Percentiles rank a stretch among this genome's conserved stretches.
Conservation (phyloP, 2,888 invertebrate genomes). For the Lypha dubia region DNA sequence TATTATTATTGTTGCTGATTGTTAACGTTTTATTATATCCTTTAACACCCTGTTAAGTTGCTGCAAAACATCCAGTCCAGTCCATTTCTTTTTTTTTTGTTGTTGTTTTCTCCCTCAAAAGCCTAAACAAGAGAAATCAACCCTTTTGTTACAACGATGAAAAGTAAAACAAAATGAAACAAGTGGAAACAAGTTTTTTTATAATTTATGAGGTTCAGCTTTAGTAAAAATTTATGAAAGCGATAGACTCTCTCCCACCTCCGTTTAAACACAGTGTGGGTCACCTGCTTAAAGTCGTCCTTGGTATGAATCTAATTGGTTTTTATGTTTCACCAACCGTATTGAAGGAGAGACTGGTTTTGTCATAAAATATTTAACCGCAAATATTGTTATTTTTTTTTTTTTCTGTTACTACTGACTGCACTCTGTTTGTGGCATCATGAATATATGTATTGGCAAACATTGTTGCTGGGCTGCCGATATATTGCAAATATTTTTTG, state of each 20-base stretch:
- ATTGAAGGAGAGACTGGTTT: background rate
- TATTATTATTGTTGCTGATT: constrained; percentile 21
- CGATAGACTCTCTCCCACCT: background rate
- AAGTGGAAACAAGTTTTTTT: constrained; percentile 15
- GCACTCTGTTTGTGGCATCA: constrained; percentile 29
- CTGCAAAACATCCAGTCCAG: background rate
- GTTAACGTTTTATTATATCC: constrained; percentile 33
- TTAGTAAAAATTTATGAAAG: constrained; percentile 38
- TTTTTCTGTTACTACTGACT: background rate
- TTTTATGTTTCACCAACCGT: background rate
- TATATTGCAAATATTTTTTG: constrained; percentile 15
- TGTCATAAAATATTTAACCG: constrained; percentile 45
- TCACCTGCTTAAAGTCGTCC: background rate
- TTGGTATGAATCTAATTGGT: background rate
- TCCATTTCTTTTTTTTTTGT: background rate
- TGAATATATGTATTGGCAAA: constrained; percentile 37
- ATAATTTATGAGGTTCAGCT: constrained; percentile 61
- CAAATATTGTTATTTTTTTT: constrained; percentile 54
- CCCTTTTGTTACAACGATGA: constrained; percentile 15
- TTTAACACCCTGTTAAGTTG: constrained; percentile 34
- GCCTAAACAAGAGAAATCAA: background rate
- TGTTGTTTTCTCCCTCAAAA: background rate
- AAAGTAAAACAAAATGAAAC: background rate
- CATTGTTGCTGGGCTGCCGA: constrained; percentile 30
- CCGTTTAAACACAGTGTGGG: background rate